Evolutionary conservation across 2,797 vertebrate species (phyloP).

Genomic region (Phoebastria nigripes): DNA sequence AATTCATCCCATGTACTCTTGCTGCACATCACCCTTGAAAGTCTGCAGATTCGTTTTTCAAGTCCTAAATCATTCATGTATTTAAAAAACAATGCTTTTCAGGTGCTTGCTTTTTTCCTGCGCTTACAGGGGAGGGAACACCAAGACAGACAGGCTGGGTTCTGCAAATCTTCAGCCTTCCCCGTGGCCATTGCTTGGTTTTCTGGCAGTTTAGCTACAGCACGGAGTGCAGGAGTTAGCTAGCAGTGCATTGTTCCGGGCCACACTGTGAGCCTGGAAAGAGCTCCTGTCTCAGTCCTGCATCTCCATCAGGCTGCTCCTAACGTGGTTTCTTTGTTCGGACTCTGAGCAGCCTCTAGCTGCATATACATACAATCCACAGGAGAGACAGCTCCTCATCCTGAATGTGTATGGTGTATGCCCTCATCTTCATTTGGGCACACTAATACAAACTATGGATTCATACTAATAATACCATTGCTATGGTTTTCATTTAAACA

Average conservation of each 20-base stretch:
- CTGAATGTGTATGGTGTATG: rapidly evolving
- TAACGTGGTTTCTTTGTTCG: neutral
- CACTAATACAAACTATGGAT: neutral
- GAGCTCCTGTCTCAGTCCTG: neutral
- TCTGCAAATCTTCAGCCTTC: neutral
- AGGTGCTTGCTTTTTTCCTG: neutral
- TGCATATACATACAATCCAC: rapidly evolving
- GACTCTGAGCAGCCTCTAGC: neutral
- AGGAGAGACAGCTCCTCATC: neutral
- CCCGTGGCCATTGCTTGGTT: neutral
- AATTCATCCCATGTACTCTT: neutral
- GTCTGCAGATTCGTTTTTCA: neutral
- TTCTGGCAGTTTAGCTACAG: neutral
- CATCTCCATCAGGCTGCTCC: neutral
- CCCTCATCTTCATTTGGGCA: neutral
- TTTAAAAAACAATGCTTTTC: neutral
- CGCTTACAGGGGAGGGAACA: neutral
- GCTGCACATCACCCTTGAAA: neutral
- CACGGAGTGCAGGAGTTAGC: neutral
- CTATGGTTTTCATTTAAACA: neutral
- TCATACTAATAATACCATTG: neutral
- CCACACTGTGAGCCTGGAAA: neutral
- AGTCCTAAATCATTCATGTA: neutral
- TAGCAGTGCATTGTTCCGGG: neutral
- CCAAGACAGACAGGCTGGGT: neutral